These are phyloP conservation scores for Pogonognathellus flavescens DNA, from an alignment of 1,140 invertebrate genomes.

Conservation along the genomic window DNA sequence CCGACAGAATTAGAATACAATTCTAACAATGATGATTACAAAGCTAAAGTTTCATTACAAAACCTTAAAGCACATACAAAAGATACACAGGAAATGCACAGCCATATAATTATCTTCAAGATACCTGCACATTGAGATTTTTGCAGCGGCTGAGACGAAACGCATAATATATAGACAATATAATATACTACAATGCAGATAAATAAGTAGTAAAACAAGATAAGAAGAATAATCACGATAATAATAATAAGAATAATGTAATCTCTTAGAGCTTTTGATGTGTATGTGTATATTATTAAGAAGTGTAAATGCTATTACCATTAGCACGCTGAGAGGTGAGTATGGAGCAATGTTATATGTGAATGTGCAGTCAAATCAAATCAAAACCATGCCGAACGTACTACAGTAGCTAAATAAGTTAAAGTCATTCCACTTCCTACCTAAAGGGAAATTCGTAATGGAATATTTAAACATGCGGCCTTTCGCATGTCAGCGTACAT, in stretches of 20 bases:
- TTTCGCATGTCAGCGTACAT: slow-evolving; percentile 9
- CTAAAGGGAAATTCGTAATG: slow-evolving; percentile 25
- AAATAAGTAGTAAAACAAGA: neutral
- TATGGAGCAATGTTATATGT: no score
- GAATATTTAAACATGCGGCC: slow-evolving; percentile 4
- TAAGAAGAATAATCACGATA: neutral
- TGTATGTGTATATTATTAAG: no score
- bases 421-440: slow-evolving; percentile 9
- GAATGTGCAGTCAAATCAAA: no score
- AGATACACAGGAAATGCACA: slow-evolving; percentile 4
- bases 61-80: neutral
- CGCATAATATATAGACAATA: neutral
- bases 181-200: neutral
- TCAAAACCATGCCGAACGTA: no score
- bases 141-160: neutral
- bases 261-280: neutral
- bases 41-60: no score
- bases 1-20: no score
- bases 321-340: no score
- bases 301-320: neutral
- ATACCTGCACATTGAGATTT: neutral
- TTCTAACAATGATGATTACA: no score
- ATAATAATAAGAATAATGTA: neutral
- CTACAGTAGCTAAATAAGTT: neutral
- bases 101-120: slow-evolving; percentile 8